Base-by-base conservation (phyloP, 2,113 vertebrate species). In the Lanius ludovicianus region DNA sequence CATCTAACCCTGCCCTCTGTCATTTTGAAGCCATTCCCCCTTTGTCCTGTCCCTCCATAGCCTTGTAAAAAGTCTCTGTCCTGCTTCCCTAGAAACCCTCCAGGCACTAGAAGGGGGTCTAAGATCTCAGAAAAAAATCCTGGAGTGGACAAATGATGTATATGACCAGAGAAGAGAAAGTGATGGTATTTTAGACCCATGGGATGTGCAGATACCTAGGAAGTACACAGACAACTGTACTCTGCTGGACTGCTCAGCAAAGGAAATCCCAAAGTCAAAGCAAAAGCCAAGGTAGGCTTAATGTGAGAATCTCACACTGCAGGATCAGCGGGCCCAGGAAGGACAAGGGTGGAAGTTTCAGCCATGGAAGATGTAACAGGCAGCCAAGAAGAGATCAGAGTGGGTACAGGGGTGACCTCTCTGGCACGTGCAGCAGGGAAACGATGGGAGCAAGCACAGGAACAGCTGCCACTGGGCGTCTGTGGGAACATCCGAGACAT, bases 361-460 rank as follows among this genome's bases (percentile, higher is more conserved):
- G 56, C 20, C 65, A 18, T 9, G 41, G 41, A 56, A 67, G 50
- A n/a, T 37, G 56, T 3, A 44, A 28, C 31, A 89, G 55, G n/a
- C 80, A 94, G 91, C 28, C 81, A 80, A 33, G 87, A 22, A 33
- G 65, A 70, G 70, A 49, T 14, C 46, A 88, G 79, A 70, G 67
- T 17, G 59, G 84, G 64, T 6, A 35, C 70, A 78, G 90, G 30
- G 69, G 60, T 78, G 96, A 93, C 60, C 84, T 62, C 69, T 67
- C 25, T 81, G 52, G 64, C 95, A 94, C 11, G 0, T 6, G 42
- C 42, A 78, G 41, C 27, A 24, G 65, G 73, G 52, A 89, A 65
- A 70, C 1, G 44, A 62, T 31, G 24, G 69, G 47, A 73, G 78
- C 70, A 55, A 83, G 52, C 84, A 50, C 3, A 0, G 2, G 33